Conservation (phyloP, 1,140 invertebrate species). For the Oryzaephilus surinamensis region DNA sequence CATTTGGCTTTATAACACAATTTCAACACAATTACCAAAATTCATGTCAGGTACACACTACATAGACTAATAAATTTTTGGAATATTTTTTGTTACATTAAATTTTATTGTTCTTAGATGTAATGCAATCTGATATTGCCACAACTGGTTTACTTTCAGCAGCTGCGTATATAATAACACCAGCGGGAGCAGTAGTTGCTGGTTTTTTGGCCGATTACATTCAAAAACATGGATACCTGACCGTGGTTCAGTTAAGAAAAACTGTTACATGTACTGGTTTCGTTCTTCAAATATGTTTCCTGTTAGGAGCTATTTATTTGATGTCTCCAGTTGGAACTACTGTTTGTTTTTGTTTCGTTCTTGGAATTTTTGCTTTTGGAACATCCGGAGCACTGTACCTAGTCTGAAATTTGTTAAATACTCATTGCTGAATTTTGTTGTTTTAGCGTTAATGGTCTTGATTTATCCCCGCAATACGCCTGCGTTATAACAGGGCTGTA, state of each 20-base stretch:
- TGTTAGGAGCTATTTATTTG: conserved; percentile 64
- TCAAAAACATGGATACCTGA: conserved; percentile 48
- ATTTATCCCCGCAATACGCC: conserved; percentile 75
- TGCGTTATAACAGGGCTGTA: conserved; percentile 78
- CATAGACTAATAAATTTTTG: not conserved
- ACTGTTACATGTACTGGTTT: conserved; percentile 71
- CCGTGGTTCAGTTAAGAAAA: conserved; percentile 63
- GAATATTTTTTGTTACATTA: conserved; percentile 47
- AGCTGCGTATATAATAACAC: conserved; percentile 78
- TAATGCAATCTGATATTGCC: conserved; percentile 59
- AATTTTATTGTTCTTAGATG: conserved; percentile 42
- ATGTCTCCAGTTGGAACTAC: conserved; percentile 54
- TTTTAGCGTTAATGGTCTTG: conserved; percentile 74
- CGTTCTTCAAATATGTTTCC: conserved; percentile 70
- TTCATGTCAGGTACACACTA: conserved; percentile 68
- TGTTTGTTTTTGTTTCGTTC: conserved; percentile 68
- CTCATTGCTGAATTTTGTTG: no score
- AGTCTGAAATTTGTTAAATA: no score
- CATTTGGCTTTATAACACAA: conserved; percentile 94
- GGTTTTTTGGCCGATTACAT: conserved; percentile 74
- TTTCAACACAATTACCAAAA: conserved; percentile 80
- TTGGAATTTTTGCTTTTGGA: no score
- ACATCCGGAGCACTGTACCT: no score
- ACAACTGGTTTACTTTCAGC: conserved; percentile 73
- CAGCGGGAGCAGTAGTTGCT: conserved; percentile 61